Evolutionary conservation across 1,140 invertebrate species (phyloP).

Genomic region (Rhagoletis zephyria): DNA sequence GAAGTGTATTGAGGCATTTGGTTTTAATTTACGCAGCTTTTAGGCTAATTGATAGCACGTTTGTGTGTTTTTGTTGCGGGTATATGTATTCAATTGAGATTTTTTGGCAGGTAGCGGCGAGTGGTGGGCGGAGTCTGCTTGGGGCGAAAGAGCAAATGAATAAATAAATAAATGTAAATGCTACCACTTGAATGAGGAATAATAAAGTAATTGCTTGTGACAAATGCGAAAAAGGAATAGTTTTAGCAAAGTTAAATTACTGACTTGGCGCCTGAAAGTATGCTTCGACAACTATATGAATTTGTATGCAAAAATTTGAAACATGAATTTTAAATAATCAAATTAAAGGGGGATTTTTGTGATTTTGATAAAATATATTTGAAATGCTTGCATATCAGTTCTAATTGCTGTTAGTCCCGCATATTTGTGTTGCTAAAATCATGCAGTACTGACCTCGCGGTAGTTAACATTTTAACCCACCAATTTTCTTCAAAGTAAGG

Average conservation of each 20-base stretch:
- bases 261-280: background rate
- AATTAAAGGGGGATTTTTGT: too few species aligned
- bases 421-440: too few species aligned
- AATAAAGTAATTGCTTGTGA: conserved; percentile 17
- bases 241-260: background rate
- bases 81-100: background rate
- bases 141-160: background rate
- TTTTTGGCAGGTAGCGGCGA: background rate
- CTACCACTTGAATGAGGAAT: background rate
- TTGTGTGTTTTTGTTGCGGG: background rate
- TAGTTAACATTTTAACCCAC: too few species aligned
- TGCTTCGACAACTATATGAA: background rate
- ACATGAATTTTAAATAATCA: too few species aligned
- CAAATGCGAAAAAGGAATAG: background rate
- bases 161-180: conserved; percentile 16
- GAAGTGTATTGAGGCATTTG: conserved; percentile 44
- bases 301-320: too few species aligned
- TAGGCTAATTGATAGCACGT: conserved; percentile 18
- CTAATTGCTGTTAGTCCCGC: too few species aligned
- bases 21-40: conserved; percentile 48
- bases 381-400: too few species aligned
- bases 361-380: too few species aligned
- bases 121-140: background rate
- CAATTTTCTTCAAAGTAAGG: too few species aligned
- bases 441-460: too few species aligned